These are phyloP conservation scores for Rhinoptilus africanus DNA, from an alignment of 2,113 vertebrate genomes.

Conservation along the genomic window DNA sequence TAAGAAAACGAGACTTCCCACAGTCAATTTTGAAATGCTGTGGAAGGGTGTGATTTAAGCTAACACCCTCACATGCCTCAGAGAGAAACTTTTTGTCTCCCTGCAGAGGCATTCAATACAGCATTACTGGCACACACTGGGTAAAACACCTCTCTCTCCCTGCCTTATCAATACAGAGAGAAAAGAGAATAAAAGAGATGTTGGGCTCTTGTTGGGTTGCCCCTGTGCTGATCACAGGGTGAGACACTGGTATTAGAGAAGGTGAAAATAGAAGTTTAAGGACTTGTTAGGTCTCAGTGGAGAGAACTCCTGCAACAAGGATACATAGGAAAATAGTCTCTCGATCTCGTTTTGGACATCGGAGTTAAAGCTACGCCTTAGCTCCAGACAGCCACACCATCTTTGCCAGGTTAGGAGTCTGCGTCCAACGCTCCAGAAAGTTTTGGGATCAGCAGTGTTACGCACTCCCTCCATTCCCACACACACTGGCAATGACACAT, in stretches of 20 bases:
- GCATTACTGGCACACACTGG: not conserved
- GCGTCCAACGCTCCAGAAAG: not conserved
- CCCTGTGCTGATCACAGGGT: not conserved
- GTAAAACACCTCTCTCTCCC: not conserved
- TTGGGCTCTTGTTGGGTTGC: not conserved
- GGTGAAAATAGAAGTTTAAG: not conserved
- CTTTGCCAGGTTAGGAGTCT: not conserved
- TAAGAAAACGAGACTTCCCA: not conserved
- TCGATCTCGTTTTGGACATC: not conserved
- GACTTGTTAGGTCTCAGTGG: not conserved
- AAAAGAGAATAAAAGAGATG: not conserved
- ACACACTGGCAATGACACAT: not conserved
- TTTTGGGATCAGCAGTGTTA: not conserved
- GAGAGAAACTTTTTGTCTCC: not conserved
- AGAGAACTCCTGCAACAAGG: not conserved
- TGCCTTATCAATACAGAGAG: not conserved
- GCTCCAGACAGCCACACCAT: not conserved
- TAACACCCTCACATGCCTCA: not conserved
- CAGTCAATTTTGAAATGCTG: not conserved
- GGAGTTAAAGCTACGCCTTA: not conserved
- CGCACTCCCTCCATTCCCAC: not conserved
- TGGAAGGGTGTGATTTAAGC: constrained; percentile 3
- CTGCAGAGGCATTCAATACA: not conserved
- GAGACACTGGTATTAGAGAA: not conserved
- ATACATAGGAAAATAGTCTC: not conserved